A percentile compares a stretch with the other conserved stretches of the same genome.
Conservation (phyloP, 2,888 invertebrate genomes). For the Trichogramma evanescens region DNA sequence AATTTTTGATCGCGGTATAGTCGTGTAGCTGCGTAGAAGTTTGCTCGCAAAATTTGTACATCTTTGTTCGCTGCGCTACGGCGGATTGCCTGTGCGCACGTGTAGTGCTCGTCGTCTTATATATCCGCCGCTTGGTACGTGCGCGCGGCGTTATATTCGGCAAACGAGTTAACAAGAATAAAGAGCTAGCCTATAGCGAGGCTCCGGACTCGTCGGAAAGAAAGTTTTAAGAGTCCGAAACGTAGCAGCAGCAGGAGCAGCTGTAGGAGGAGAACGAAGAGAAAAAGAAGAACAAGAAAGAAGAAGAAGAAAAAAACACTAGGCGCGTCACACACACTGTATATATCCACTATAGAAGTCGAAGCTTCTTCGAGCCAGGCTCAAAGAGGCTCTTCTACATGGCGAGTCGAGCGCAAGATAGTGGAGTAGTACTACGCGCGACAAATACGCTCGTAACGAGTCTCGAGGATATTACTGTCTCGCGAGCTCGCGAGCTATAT, state of each 20-base stretch:
- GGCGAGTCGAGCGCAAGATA: constrained; percentile 15
- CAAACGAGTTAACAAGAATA: constrained; percentile 10
- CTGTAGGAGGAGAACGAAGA: background rate
- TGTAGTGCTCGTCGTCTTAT: no score
- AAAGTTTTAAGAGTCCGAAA: constrained; percentile 20
- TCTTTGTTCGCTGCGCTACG: no score
- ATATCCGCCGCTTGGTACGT: background rate
- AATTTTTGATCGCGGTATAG: no score
- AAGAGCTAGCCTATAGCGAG: background rate
- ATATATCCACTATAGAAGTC: no score
- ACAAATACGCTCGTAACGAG: no score
- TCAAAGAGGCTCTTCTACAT: constrained; percentile 12
- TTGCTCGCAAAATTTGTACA: no score
- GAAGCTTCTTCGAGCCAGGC: background rate
- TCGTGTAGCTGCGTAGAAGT: no score
- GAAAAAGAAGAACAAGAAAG: constrained; percentile 8
- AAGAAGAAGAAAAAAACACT: background rate
- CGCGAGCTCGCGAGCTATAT: no score
- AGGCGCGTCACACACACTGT: no score
- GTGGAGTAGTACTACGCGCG: constrained; percentile 2
- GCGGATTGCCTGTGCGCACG: no score
- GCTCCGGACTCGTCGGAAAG: background rate
- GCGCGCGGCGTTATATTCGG: background rate
- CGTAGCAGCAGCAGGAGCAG: background rate
- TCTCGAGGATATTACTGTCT: no score